Evolutionary conservation across 2,888 invertebrate genomes (phyloP).

Genomic region (Drepana falcataria): DNA sequence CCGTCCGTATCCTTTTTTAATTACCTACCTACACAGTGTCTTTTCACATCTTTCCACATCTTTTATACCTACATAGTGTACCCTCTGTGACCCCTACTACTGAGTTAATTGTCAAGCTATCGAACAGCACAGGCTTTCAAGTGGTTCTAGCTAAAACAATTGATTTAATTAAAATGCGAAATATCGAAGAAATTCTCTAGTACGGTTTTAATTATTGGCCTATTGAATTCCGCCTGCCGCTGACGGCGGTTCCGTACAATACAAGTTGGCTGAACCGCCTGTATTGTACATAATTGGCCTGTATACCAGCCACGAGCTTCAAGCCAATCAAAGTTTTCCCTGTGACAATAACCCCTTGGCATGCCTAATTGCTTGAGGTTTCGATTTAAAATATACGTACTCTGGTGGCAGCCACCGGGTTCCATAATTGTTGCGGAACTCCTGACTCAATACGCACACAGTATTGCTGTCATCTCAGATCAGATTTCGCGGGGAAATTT

Average conservation of each 20-base stretch:
- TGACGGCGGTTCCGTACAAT: slow-evolving; percentile 63
- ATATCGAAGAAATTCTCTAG: slow-evolving; percentile 43
- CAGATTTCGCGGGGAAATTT: too few relatives aligned
- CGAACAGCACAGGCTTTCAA: neutral
- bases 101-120: neutral
- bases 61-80: too few relatives aligned
- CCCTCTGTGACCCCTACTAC: neutral
- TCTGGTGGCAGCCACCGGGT: neutral
- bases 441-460: too few relatives aligned
- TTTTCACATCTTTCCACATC: too few relatives aligned
- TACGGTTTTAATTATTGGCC: slow-evolving; percentile 71
- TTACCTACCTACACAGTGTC: too few relatives aligned
- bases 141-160: slow-evolving; percentile 44
- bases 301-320: slow-evolving; percentile 38
- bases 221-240: slow-evolving; percentile 58
- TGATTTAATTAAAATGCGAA: slow-evolving; percentile 64
- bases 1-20: too few relatives aligned
- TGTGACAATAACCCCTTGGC: slow-evolving; percentile 49
- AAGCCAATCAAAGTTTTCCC: slow-evolving; percentile 69
- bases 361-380: slow-evolving; percentile 61
- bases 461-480: too few relatives aligned
- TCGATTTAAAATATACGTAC: slow-evolving; percentile 36
- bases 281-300: slow-evolving; percentile 69
- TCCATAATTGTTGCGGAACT: neutral
- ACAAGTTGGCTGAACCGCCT: slow-evolving; percentile 65